Evolutionary conservation across 1,140 invertebrate species (phyloP).

Genomic region (Bombus picipes): DNA sequence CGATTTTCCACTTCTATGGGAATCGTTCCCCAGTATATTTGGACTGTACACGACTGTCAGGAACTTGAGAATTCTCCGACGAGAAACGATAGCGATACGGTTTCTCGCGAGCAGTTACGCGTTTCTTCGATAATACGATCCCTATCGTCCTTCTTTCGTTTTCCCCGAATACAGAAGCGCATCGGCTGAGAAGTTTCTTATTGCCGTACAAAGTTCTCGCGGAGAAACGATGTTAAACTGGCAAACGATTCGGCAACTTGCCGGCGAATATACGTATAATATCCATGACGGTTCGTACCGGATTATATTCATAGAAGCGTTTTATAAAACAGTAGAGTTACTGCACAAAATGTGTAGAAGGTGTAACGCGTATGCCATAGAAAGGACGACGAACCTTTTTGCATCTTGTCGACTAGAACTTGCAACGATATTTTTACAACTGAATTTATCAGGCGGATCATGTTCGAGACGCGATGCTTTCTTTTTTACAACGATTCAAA

Average conservation of each 20-base stretch:
- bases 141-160: conserved; percentile 12
- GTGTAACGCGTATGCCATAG: background rate
- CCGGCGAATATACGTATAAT: background rate
- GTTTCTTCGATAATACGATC: conserved; percentile 31
- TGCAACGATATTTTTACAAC: too few species aligned
- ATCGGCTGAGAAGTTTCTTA: conserved; percentile 15
- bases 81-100: conserved; percentile 8
- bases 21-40: background rate
- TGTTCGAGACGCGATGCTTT: background rate
- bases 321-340: background rate
- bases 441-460: background rate
- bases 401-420: too few species aligned
- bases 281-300: conserved; percentile 4
- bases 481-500: background rate
- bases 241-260: conserved; percentile 26
- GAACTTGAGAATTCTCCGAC: background rate
- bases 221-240: conserved; percentile 3
- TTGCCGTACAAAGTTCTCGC: background rate
- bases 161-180: too few species aligned
- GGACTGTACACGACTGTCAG: background rate
- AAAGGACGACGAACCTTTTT: background rate
- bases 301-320: conserved; percentile 20
- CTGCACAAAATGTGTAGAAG: background rate
- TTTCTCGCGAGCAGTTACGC: conserved; percentile 20
- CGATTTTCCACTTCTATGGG: background rate